A percentile compares a stretch with the other conserved stretches of the same genome.
Conservation (phyloP, 2,797 vertebrate species). For the Caiman crocodilus region DNA sequence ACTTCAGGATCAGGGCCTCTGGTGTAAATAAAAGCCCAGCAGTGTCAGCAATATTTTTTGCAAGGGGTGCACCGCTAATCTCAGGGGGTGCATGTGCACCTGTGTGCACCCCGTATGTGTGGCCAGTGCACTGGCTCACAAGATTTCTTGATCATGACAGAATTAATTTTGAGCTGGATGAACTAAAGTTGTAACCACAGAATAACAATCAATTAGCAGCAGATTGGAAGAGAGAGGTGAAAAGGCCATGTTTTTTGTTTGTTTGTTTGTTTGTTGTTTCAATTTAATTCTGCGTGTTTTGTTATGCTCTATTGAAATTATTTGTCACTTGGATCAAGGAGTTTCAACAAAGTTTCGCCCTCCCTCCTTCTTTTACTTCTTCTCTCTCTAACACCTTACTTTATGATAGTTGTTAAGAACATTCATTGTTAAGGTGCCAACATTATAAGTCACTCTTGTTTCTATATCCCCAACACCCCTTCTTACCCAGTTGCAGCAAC, state of each 20-base stretch:
- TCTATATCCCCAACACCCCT: neutral
- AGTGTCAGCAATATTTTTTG: no score
- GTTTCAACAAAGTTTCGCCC: neutral
- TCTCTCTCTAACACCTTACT: neutral
- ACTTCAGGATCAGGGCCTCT: no score
- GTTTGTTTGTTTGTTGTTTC: neutral
- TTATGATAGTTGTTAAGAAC: neutral
- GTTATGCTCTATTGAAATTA: constrained; percentile 26
- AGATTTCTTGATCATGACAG: no score
- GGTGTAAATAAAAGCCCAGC: no score
- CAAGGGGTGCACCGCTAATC: no score
- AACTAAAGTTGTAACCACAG: no score
- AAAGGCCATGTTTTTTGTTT: neutral
- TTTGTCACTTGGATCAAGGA: constrained; percentile 4
- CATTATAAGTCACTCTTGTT: neutral
- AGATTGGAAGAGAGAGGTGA: constrained; percentile 1
- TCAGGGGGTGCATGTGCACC: no score
- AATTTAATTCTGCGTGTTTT: neutral
- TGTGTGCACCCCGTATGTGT: no score
- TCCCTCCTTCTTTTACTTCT: neutral
- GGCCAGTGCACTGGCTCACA: no score
- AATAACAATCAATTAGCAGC: constrained; percentile 3
- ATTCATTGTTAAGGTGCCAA: neutral
- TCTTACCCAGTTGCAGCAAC: neutral
- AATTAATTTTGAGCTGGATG: no score